phyloP scores from a whole-genome alignment of 2,113 vertebrate genomes.

The Actenoides hombroni region DNA sequence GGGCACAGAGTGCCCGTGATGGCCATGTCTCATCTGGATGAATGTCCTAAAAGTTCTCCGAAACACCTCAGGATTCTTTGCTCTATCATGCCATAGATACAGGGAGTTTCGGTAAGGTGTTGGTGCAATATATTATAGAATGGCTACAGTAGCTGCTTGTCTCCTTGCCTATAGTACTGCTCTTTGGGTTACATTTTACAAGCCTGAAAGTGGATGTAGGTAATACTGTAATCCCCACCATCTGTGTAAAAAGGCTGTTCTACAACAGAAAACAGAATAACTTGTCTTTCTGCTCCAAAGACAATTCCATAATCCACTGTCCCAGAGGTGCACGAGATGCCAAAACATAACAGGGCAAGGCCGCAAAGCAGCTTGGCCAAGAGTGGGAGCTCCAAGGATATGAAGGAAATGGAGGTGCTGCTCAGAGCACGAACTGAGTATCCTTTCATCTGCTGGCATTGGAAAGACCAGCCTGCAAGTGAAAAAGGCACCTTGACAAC shows the following conservation, averaged over 20 bases:
- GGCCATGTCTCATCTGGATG: rapidly evolving
- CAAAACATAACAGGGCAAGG: background rate
- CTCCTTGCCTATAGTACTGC: background rate
- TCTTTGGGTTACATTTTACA: background rate
- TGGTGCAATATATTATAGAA: background rate
- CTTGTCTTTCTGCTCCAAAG: background rate
- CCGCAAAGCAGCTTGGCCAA: rapidly evolving
- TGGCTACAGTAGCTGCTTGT: background rate
- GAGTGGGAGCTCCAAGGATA: background rate
- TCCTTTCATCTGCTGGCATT: background rate
- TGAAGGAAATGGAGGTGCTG: background rate
- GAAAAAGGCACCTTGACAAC: background rate
- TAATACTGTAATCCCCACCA: background rate
- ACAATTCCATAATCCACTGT: background rate
- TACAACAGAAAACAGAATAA: background rate
- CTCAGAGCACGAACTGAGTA: background rate
- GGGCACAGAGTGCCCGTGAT: background rate
- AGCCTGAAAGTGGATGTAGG: background rate
- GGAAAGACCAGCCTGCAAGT: background rate
- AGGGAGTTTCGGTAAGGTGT: background rate
- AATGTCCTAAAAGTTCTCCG: background rate
- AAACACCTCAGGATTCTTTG: background rate
- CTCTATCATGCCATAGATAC: background rate
- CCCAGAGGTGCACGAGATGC: background rate
- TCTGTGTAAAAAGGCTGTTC: background rate